Percentiles rank a stretch among this genome's conserved stretches.
Conservation (phyloP, 2,113 vertebrate species). For the human (Homo sapiens) region GRCh38 chr6:39002001-39002500, state of each 20-base stretch:
- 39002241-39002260: neutral
- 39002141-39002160: neutral
- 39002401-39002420: neutral
- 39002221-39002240: neutral
- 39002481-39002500: neutral
- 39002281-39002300: neutral
- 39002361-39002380: neutral
- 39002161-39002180: neutral
- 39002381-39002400: neutral
- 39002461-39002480: neutral
- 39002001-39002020: neutral
- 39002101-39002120: neutral
- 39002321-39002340: neutral
- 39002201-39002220: neutral
- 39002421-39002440: neutral
- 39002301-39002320: neutral
- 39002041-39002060: neutral
- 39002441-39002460: neutral
- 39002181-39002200: neutral
- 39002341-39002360: neutral
- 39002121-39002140: neutral
- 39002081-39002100: neutral
- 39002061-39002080: neutral
- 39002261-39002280: accelerated
- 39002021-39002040: neutral